Percentiles rank a stretch among this genome's conserved stretches.
Conservation (phyloP, 2,888 invertebrate genomes). For the Caenorhabditis plicata region DNA sequence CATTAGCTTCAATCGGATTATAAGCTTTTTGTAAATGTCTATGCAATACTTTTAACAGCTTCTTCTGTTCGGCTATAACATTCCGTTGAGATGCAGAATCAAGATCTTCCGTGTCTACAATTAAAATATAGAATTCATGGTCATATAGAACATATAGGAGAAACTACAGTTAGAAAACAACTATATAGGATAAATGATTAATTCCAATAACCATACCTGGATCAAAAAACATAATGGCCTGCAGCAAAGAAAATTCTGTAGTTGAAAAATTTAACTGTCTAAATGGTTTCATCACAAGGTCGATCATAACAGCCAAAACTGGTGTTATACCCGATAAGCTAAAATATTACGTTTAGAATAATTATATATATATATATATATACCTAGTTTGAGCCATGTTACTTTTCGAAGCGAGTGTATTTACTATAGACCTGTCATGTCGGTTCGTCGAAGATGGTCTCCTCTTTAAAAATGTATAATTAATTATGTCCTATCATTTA, state of each 20-base stretch:
- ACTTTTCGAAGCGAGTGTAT: too few relatives aligned
- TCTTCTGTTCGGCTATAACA: constrained; percentile 63
- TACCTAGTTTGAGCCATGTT: too few relatives aligned
- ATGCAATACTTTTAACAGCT: constrained; percentile 54
- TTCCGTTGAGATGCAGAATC: constrained; percentile 64
- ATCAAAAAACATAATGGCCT: constrained; percentile 65
- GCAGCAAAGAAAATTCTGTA: constrained; percentile 63
- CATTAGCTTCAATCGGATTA: constrained; percentile 39
- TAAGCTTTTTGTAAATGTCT: constrained; percentile 42
- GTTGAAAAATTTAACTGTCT: constrained; percentile 59
- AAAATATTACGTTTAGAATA: too few relatives aligned
- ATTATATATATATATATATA: too few relatives aligned
- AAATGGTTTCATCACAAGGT: constrained; percentile 64
- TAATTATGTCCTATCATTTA: too few relatives aligned
- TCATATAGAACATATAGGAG: neutral
- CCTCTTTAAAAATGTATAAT: too few relatives aligned
- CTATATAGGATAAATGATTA: neutral
- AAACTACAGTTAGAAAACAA: too few relatives aligned
- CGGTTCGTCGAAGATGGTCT: too few relatives aligned
- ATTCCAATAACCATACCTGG: constrained; percentile 39
- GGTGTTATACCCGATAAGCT: constrained; percentile 59
- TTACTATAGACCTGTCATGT: too few relatives aligned
- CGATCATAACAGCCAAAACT: constrained; percentile 63
- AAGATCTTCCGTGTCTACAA: constrained; percentile 63
- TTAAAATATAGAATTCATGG: constrained; percentile 14